Percentiles rank a stretch among this genome's conserved stretches.
These are phyloP conservation scores for Pygoscelis adeliae DNA, from an alignment of 2,113 vertebrate species.

Conservation along the genomic window DNA sequence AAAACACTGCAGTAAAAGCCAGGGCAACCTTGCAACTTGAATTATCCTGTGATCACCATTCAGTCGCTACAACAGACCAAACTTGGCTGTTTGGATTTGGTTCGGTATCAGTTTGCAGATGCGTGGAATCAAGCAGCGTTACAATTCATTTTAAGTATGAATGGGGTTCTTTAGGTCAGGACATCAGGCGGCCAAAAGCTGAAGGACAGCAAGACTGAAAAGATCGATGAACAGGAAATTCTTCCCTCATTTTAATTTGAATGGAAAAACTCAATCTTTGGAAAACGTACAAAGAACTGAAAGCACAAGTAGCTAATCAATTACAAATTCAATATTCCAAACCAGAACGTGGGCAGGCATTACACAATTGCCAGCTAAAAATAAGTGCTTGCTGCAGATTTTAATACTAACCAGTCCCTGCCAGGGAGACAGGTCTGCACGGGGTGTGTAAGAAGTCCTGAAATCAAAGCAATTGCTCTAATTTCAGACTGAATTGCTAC, in stretches of 20 bases:
- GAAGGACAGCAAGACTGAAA: background rate
- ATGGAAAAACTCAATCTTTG: background rate
- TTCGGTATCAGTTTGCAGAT: background rate
- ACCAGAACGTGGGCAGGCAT: background rate
- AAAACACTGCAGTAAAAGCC: background rate
- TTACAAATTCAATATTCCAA: background rate
- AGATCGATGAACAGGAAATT: background rate
- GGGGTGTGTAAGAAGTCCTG: rapidly evolving
- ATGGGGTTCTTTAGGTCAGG: background rate
- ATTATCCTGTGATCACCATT: background rate
- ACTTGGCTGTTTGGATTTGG: background rate
- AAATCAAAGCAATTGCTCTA: background rate
- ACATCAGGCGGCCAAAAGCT: background rate
- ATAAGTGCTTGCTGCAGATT: background rate
- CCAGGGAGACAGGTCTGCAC: rapidly evolving
- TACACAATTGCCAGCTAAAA: background rate
- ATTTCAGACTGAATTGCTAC: background rate
- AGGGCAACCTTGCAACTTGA: background rate
- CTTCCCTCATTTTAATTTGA: background rate
- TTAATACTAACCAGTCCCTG: background rate
- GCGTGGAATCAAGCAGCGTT: background rate
- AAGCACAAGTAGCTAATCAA: background rate
- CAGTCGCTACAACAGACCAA: background rate
- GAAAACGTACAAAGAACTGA: background rate
- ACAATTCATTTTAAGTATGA: background rate